A percentile compares a stretch with the other conserved stretches of the same genome.
These are phyloP conservation scores for Hemicentrotus pulcherrimus DNA, from an alignment of 35 echinoderm and acorn worm species.

Conservation along the genomic window DNA sequence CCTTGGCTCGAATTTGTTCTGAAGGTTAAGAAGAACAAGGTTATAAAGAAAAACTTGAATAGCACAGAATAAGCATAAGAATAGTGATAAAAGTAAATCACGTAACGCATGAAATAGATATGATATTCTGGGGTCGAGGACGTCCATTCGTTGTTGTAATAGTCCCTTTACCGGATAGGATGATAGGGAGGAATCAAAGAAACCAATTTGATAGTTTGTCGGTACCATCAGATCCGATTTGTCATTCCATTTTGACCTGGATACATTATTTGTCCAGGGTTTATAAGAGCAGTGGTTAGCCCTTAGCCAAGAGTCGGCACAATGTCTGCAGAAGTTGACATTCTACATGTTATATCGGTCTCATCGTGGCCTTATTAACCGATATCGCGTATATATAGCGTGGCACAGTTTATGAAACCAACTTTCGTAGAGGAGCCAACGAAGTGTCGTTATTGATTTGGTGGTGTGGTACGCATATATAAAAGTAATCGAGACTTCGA, in stretches of 20 bases:
- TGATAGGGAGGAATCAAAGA: neutral
- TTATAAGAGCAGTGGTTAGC: neutral
- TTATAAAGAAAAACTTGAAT: neutral
- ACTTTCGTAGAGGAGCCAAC: neutral
- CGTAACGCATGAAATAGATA: neutral
- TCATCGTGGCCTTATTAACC: neutral
- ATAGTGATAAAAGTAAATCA: neutral
- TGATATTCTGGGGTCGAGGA: neutral
- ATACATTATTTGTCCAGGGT: neutral
- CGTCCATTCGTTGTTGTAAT: neutral
- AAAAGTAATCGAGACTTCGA: neutral
- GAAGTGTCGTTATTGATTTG: neutral
- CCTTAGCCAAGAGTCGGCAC: neutral
- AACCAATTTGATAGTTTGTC: neutral
- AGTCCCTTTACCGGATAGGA: neutral
- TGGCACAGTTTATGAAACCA: neutral
- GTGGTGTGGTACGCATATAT: neutral
- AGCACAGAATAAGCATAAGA: neutral
- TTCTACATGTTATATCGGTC: neutral
- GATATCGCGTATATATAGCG: neutral
- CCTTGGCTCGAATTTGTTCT: constrained; percentile 52
- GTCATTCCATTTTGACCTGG: neutral
- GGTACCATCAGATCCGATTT: neutral
- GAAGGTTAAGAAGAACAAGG: neutral
- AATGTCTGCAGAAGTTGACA: neutral